Base-by-base conservation (phyloP, 2,888 invertebrate genomes). In the Melieria crassipennis region DNA sequence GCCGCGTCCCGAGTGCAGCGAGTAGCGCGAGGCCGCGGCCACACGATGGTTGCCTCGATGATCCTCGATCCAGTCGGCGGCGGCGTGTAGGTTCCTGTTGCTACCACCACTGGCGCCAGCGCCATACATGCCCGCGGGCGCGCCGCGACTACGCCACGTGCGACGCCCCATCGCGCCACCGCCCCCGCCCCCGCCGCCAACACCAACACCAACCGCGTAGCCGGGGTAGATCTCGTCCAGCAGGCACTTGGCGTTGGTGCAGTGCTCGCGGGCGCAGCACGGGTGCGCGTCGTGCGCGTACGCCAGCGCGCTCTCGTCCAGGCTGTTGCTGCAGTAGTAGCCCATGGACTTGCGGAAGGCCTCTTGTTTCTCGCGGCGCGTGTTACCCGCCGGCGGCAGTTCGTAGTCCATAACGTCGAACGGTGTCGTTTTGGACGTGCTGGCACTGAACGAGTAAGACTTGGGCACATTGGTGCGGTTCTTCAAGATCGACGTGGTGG, bases 401-500 rank as follows among this genome's bases (percentile, higher is more conserved):
- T 86, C 85, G 69, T 85, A 86, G 79, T 86, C 86, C 69, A 86
- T 86, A 65, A 85, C 85, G 74, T 86, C 86, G 71, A 86, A 86
- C n/a, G 86, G 86, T 77, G 83, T 85, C 2, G 85, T 86, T 78
- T 85, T 85, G 6, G 78, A 78, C 5, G 79, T 77, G 47, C 76
- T 80, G 76, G 85, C 85, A 77, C 86, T 85, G 55, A 87, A 87
- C 9, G 87, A 87, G 76, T 87, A 86, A 5, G 87, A 87, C 73
- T 87, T 87, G 70, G 87, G 86, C 77, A 87, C 85, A 47, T 83
- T 80, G 10, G 81, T 64, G 11, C 83, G 80, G 61, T 84, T 85
- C 74, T 84, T 81, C 13, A 85, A 71, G 69, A 84, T 84, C 43
- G 83, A 84, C 4, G 83, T 82, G 63, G 82, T 82, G 10, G 62